Base-by-base conservation (phyloP, 1,140 invertebrate species). In the Brachystomella parvula region DNA sequence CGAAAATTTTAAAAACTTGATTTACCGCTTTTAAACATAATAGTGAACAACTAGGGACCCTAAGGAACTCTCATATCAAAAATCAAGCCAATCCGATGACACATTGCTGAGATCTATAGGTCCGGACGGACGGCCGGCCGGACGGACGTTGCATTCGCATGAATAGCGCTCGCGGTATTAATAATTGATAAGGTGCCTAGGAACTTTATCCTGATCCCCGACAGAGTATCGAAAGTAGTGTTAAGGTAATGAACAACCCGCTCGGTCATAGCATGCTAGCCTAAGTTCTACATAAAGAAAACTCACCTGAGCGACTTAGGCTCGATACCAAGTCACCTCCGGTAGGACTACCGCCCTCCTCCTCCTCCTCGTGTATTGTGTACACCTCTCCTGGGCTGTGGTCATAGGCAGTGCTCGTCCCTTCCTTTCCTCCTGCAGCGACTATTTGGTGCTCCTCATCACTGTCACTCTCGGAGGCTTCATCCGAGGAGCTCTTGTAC, bases 351-450 rank as follows among this genome's bases (percentile, higher is more conserved):
- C 76, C 76, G 17, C 77, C 75, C 73, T 82, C 81, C 62, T 82
- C 81, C 67, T 82, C 81, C 67, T 81, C 81, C 71, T 82, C 81
- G n/a, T 78, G 80, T 63, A 82, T 82, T 30, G 81, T 81, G 72
- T 82, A 82, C 9, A 82, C 81, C 69, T 81, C 81, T 19, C 80
- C 80, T 3, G 79, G 79, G 71, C 77, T 81, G 69, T 79, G 79
- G 66, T 81, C 80, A 71, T 79, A 81, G 74, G 76, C 53, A 19
- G 39, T 63, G 49, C 49, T 24, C 17, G 62, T 67, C 24, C 64
- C 67, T 47, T 33, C 44, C 12, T 63, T 47, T n/a, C n/a, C n/a
- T n/a, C n/a, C n/a, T 24, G 32, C 56, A 47, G 33, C 17, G 2
- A 29, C 56, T 35, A 21, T 57, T 53, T 61, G 66, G 24, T 63